A percentile compares a stretch with the other conserved stretches of the same genome.
phyloP scores from a whole-genome alignment of 2,113 vertebrate genomes.

The Leucopsar rothschildi region DNA sequence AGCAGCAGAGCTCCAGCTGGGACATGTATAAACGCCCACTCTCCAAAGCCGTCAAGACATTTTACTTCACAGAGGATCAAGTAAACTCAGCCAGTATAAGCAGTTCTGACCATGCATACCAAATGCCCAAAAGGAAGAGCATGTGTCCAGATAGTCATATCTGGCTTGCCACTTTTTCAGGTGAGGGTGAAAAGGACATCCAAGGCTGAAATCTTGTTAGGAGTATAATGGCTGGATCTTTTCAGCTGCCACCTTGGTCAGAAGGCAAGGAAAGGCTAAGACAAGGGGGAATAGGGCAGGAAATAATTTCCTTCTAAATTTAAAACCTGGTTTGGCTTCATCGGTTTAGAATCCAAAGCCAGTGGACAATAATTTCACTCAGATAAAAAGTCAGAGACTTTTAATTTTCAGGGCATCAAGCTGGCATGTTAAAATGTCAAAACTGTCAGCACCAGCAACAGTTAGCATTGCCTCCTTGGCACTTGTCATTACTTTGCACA shows the following conservation, averaged over 20 bases:
- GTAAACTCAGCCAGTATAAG: neutral
- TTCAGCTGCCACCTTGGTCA: neutral
- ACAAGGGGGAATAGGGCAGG: neutral
- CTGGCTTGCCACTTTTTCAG: neutral
- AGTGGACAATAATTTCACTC: conserved; percentile 34
- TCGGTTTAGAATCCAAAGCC: neutral
- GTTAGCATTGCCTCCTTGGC: conserved; percentile 42
- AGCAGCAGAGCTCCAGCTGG: neutral
- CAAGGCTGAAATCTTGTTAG: neutral
- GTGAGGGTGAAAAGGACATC: neutral
- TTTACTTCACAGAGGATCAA: neutral
- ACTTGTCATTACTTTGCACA: conserved; percentile 41
- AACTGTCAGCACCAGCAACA: conserved; percentile 43
- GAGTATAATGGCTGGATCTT: neutral
- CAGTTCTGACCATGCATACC: neutral
- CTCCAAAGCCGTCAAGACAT: neutral
- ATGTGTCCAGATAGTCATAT: conserved; percentile 11
- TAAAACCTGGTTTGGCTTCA: neutral
- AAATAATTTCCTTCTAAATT: neutral
- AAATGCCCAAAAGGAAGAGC: neutral
- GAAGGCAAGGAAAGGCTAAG: neutral
- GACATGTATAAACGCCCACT: neutral
- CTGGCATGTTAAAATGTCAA: conserved; percentile 32
- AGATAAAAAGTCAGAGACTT: conserved; percentile 45
- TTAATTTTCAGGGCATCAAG: conserved; percentile 56